Base-by-base conservation (phyloP, 2,888 invertebrate species). In the Mellilla xanthometata region DNA sequence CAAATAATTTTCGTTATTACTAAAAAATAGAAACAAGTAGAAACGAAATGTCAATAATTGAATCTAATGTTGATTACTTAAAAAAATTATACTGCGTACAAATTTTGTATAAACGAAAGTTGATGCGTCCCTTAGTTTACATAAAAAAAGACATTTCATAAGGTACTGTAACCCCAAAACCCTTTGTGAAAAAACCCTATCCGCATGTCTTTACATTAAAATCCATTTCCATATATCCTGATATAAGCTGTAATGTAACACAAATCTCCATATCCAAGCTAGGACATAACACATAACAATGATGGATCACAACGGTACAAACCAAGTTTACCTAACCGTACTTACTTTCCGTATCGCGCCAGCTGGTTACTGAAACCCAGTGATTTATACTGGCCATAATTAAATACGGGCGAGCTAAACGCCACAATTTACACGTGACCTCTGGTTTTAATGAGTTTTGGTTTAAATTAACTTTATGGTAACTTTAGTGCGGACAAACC, bases 391-490 rank as follows among this genome's bases (percentile, higher is more conserved):
- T 38, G 35, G 24, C 33, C 41, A 48, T 48, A 48, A 48, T 48
- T 48, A 48, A 48, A 48, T 48, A 42, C 32, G 38, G 36, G 27
- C 36, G 12, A 29, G 38, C 45, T 39, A 46, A 39, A 35, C 32
- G 36, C 41, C 47, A 48, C 41, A 48, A 48, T 48, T 42, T 42
- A 42, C 47, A 48, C 38, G 41, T 48, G 41, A 48, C 41, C 47
- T 29, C 41, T 32, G 19, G 38, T 24, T 47, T 47, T 47, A 47
- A 47, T 47, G 47, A 41, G 36, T 29, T 48, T 39, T 34, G 41
- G 47, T 48, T 48, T 48, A 19, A 33, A 48, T 48, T 47, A 47
- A 47, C 41, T 48, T 42, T 48, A 41, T 26, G 38, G 23, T 33
- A 34, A 45, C 39, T 45, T 23, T 39, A 34, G 24, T 34, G 26